These are phyloP conservation scores for Aegithalos caudatus DNA, from an alignment of 2,113 vertebrate species.

Conservation along the genomic window DNA sequence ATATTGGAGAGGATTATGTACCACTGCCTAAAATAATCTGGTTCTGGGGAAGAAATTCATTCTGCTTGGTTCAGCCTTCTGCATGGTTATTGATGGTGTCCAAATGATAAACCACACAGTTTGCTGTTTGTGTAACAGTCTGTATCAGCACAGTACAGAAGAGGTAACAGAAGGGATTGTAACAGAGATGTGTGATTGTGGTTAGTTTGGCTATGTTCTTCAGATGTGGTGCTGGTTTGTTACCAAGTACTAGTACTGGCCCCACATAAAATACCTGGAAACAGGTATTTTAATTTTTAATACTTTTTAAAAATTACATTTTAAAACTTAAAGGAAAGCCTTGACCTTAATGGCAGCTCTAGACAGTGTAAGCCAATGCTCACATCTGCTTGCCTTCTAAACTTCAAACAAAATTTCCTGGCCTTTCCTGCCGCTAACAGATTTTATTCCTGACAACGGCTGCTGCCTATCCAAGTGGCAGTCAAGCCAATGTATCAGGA, in stretches of 20 bases:
- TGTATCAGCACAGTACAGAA: background rate
- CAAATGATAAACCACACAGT: background rate
- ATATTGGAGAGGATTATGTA: background rate
- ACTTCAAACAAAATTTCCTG: background rate
- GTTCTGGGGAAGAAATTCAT: background rate
- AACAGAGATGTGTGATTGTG: background rate
- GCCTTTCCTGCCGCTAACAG: background rate
- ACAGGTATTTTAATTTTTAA: background rate
- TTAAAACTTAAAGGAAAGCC: background rate
- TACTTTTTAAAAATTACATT: background rate
- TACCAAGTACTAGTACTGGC: background rate
- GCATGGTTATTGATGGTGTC: background rate
- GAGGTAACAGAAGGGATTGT: background rate
- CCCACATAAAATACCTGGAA: background rate
- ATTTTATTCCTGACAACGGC: background rate
- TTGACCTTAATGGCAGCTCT: background rate
- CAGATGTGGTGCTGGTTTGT: background rate
- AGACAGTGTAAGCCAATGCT: background rate
- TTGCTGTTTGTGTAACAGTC: background rate
- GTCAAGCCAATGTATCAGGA: rapidly evolving
- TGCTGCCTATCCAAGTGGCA: background rate
- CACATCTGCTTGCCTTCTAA: background rate
- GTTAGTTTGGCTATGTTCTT: background rate
- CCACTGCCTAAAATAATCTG: background rate
- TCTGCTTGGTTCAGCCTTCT: background rate